Evolutionary conservation across 2,888 invertebrate genomes (phyloP), one percentile per base, ranked within the genome.

Genomic region (Limnephilus auricula): DNA sequence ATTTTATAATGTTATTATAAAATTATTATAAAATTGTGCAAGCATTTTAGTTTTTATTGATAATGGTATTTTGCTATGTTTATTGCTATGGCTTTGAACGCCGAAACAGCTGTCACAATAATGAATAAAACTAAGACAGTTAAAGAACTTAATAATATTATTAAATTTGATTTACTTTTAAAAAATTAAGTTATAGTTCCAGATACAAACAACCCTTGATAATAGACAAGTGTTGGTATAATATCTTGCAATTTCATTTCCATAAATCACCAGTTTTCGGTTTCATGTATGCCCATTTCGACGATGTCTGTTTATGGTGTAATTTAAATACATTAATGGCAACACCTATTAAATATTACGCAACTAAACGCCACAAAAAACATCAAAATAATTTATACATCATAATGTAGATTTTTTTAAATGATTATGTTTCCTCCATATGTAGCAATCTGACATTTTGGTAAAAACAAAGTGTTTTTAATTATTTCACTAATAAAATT

Each of bases 341-440:
- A 65, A 65, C 25, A 65, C 65, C 65, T 65, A 65, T 65, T 65
- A 65, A 65, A 65, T 65, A 65, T n/a, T 65, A 65, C 6, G 65
- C 65, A 65, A 65, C 65, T 65, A 65, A 25, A 65, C 6, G 65
- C 65, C 25, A n/a, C n/a, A n/a, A 6, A 82, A 25, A 82, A 82
- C 32, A 82, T 82, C 18, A 32, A 6, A 82, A 82, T 82, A 82
- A 82, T 82, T 65, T 65, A 65, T 65, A 65, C 25, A 65, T 65
- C 25, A 65, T 65, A 6, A 65, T 65, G 65, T 65, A 65, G 65
- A 25, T 65, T 9, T 65, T 65, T 65, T 9, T 25, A 65, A 65
- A 65, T 9, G 65, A 65, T 65, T 25, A 25, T 25, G 65, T 65
- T 65, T 34, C 12, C 83, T 83, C 83, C 83, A n/a, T 37, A 83